Conservation (phyloP, 2,113 vertebrate species). For the Otocyon megalotis region DNA sequence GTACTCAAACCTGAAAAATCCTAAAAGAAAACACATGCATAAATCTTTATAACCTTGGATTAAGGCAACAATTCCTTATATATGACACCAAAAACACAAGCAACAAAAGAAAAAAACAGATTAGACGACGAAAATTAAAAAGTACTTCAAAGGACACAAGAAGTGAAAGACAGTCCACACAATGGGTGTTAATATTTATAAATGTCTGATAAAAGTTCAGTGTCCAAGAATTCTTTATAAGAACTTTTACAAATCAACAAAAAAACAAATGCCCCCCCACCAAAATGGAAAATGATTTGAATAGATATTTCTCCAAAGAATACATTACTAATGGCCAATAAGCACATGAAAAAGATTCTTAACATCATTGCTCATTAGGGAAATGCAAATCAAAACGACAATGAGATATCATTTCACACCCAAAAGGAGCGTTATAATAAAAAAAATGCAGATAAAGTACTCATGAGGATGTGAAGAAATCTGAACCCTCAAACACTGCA, state of each 20-base stretch:
- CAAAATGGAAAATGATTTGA: not conserved
- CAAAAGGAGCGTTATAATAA: not conserved
- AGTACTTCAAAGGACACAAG: not conserved
- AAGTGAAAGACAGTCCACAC: not conserved
- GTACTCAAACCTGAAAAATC: not conserved
- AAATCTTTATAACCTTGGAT: not conserved
- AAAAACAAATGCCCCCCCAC: not conserved
- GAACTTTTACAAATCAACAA: not conserved
- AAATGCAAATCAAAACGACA: slow-evolving; percentile 48
- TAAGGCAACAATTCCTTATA: not conserved
- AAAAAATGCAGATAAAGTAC: not conserved
- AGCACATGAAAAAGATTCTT: slow-evolving; percentile 22
- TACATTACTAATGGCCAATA: not conserved
- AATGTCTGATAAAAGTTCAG: not conserved
- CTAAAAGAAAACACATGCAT: not conserved
- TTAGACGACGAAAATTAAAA: not conserved
- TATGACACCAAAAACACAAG: not conserved
- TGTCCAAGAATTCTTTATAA: not conserved
- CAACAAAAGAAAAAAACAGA: not conserved
- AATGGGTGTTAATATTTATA: not conserved
- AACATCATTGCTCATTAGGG: not conserved
- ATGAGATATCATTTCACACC: not conserved
- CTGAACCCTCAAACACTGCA: not conserved
- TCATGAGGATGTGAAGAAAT: not conserved
- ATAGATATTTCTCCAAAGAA: not conserved